A percentile compares a stretch with the other conserved stretches of the same genome.
Evolutionary conservation across 2,888 invertebrate species (phyloP).

Genomic region (Rhingia campestris): DNA sequence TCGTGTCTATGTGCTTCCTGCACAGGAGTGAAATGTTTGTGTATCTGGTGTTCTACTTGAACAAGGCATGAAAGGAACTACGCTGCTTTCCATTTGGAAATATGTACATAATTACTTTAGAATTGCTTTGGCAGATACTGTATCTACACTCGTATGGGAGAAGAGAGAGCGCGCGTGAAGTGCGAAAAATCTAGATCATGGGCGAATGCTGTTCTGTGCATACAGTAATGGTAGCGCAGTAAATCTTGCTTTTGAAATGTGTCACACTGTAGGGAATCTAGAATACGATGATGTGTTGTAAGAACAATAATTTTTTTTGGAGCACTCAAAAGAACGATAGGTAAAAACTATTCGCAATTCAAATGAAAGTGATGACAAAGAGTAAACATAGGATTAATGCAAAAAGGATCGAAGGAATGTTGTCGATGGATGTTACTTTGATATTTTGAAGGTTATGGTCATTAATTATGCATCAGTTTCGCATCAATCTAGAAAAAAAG

Average conservation of each 20-base stretch:
- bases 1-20: background rate
- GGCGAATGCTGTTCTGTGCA: conserved; percentile 30
- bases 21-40: conserved; percentile 1
- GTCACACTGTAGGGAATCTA: background rate
- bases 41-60: conserved; percentile 12
- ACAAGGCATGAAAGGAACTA: conserved; percentile 19
- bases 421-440: background rate
- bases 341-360: background rate
- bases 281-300: conserved; percentile 11
- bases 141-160: background rate
- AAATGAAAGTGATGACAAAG: background rate
- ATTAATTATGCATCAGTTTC: no score
- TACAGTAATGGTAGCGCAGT: conserved; percentile 11
- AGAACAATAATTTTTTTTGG: conserved; percentile 18
- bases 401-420: background rate
- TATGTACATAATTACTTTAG: conserved; percentile 51
- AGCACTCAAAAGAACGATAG: conserved; percentile 9
- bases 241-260: conserved; percentile 20
- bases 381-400: background rate
- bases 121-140: conserved; percentile 23
- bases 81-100: conserved; percentile 36
- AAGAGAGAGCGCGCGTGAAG: background rate
- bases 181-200: conserved; percentile 50
- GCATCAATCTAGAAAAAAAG: no score
- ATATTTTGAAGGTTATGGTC: no score